Evolutionary conservation across 1,140 invertebrate genomes (phyloP).

Genomic region (Hesperophylax magnus): DNA sequence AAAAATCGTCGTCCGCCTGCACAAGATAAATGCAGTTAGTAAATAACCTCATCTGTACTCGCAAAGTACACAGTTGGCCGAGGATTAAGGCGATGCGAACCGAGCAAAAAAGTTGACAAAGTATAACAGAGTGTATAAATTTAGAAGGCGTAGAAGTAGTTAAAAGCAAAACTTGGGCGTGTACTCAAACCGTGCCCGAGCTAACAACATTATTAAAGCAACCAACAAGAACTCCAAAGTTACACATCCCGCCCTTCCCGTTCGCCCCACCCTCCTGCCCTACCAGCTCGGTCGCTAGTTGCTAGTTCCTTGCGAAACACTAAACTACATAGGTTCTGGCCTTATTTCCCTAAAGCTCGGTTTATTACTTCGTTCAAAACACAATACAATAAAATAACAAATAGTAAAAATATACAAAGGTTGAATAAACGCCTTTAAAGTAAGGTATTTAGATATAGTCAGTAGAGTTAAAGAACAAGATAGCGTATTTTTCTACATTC

Average conservation of each 20-base stretch:
- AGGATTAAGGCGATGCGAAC: slow-evolving; percentile 3
- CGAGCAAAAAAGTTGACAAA: slow-evolving; percentile 56
- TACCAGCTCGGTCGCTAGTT: neutral
- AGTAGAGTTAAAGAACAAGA: too few species aligned
- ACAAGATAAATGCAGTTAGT: slow-evolving; percentile 13
- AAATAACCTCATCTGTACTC: slow-evolving; percentile 15
- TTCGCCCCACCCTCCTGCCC: neutral
- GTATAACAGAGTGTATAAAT: slow-evolving; percentile 56
- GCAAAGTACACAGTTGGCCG: slow-evolving; percentile 20
- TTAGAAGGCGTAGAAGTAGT: slow-evolving; percentile 58
- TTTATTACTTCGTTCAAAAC: neutral
- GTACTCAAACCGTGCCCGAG: slow-evolving; percentile 55
- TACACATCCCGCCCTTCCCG: slow-evolving; percentile 50
- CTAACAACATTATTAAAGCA: slow-evolving; percentile 60
- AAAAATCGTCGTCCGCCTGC: neutral
- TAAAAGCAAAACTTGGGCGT: slow-evolving; percentile 56
- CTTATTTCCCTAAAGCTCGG: slow-evolving; percentile 22
- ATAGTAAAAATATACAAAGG: too few species aligned
- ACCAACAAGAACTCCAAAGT: slow-evolving; percentile 59
- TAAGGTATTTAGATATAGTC: too few species aligned
- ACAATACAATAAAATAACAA: too few species aligned
- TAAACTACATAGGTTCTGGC: slow-evolving; percentile 35
- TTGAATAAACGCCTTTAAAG: too few species aligned
- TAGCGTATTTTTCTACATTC: too few species aligned
- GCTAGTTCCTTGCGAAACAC: slow-evolving; percentile 40